Evolutionary conservation across 1,140 invertebrate species (phyloP).

Genomic region (Cylas formicarius): DNA sequence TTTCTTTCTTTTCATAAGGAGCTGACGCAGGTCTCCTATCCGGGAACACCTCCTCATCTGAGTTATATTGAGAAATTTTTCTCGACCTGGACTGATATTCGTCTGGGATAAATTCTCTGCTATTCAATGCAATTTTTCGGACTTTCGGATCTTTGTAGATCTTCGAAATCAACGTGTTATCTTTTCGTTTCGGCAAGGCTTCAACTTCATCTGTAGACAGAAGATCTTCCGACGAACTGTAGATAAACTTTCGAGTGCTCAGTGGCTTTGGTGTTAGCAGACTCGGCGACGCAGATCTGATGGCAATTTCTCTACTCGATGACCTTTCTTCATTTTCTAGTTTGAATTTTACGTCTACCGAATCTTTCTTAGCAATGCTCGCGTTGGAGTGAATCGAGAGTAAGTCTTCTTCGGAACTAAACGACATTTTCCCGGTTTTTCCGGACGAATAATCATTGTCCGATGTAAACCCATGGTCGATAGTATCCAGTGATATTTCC

Average conservation of each 20-base stretch:
- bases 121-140: conserved; percentile 22
- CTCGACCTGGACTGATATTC: background rate
- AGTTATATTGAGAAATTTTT: conserved; percentile 10
- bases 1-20: no score
- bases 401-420: conserved; percentile 25
- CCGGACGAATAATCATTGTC: conserved; percentile 14
- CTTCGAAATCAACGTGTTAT: conserved; percentile 30
- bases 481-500: conserved; percentile 6
- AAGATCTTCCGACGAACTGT: conserved; percentile 20
- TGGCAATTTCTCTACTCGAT: background rate
- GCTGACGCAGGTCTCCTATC: no score
- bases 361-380: background rate
- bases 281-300: no score
- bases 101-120: conserved; percentile 6
- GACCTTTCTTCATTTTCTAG: background rate
- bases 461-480: conserved; percentile 19
- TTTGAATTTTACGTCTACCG: conserved; percentile 5
- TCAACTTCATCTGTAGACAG: conserved; percentile 14
- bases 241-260: conserved; percentile 13
- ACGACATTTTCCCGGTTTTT: conserved; percentile 18
- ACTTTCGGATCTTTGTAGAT: conserved; percentile 30
- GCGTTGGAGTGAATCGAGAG: conserved; percentile 14
- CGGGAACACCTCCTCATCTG: conserved; percentile 7
- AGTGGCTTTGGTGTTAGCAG: background rate
- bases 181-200: conserved; percentile 16